A percentile compares a stretch with the other conserved stretches of the same genome.
Evolutionary conservation across 2,113 vertebrate genomes (phyloP).

Genomic region (Hemicordylus capensis): DNA sequence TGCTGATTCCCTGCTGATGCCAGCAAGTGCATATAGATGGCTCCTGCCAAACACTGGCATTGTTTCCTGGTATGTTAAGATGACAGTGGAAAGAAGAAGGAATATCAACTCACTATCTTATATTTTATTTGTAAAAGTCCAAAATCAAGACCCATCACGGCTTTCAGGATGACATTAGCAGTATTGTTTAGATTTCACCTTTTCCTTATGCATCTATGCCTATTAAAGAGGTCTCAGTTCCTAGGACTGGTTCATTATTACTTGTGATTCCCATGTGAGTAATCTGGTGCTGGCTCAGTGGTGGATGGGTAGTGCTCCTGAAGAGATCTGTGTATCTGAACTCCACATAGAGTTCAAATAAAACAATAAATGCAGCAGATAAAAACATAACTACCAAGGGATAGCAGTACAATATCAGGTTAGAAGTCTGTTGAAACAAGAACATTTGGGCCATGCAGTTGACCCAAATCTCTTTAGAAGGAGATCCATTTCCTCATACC

Average conservation of each 20-base stretch:
- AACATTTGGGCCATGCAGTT: too few species aligned
- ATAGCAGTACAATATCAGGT: too few species aligned
- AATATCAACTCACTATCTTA: neutral
- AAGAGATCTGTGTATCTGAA: neutral
- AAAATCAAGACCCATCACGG: neutral
- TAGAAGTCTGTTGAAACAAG: too few species aligned
- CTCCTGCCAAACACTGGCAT: constrained; percentile 25
- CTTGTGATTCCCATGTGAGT: neutral
- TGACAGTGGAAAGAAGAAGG: constrained; percentile 3
- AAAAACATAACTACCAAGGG: too few species aligned
- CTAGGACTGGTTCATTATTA: neutral
- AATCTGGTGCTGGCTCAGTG: neutral
- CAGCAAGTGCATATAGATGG: constrained; percentile 22
- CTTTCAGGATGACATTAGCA: neutral
- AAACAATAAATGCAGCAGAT: neutral
- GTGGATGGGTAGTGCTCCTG: neutral
- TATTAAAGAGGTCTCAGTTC: neutral
- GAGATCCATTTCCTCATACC: too few species aligned
- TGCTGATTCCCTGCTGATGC: neutral
- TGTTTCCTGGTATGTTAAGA: constrained; percentile 24
- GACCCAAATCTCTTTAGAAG: too few species aligned
- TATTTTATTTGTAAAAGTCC: neutral
- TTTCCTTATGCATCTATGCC: neutral
- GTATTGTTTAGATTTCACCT: too few species aligned
- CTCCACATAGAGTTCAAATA: too few species aligned